Base-by-base conservation (phyloP, 2,797 vertebrate species). In the Gymnopithys bicolor region DNA sequence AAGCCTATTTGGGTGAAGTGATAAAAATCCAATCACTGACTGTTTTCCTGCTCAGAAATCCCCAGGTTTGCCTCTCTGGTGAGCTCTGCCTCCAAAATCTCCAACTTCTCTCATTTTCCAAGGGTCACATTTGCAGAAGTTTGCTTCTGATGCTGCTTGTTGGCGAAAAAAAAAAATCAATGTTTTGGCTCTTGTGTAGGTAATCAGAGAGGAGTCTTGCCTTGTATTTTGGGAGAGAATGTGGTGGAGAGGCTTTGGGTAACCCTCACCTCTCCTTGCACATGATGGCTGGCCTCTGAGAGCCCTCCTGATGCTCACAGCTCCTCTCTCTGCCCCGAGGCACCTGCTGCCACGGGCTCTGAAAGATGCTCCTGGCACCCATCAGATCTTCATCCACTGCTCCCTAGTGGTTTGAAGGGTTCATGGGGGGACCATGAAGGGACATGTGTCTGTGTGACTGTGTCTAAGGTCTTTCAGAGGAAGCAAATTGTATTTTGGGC, bases 381-480 rank as follows among this genome's bases (percentile, higher is more conserved):
- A 5, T 28, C 37, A 24, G 33, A 28, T 46, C 46, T 58, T 35
- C 32, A 30, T 4, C 28, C 7, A 0, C 9, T 5, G 24, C 71
- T 74, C 37, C 46, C 59, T 1, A 2, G 19, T 13, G 63, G 19
- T 35, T 53, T 11, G 7, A 8, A 41, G 55, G 41, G 13, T 18
- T 45, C 0, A 0, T 30, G 53, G 75, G 45, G 53, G 41, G 27
- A 21, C 51, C 13, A 0, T 9, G 68, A 37, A 35, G 37, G 25
- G 23, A 58, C 30, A 1, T 1, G 1, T 60, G 28, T 32, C 70
- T 45, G 13, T 8, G 1, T 45, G 32, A 41, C 46, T 84, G 27
- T 81, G 27, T 32, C 82, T 74, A 35, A 60, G 84, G 52, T 28
- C 82, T 94, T 93, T 90, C 69, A 94, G 94, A 91, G 74, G 73